Conservation (phyloP, 2,888 invertebrate genomes). For the Glomeris marginata region DNA sequence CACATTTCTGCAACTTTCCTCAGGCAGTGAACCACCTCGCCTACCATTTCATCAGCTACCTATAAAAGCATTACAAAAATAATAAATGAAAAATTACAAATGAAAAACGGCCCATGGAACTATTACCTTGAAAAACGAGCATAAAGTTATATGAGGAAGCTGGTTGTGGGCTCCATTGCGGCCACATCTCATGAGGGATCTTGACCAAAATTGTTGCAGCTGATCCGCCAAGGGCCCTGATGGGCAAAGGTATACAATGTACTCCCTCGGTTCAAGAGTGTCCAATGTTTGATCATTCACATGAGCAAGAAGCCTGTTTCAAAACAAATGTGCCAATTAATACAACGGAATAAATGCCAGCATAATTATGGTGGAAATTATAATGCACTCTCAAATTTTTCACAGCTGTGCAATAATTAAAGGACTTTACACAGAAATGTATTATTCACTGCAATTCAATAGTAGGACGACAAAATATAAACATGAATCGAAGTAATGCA, state of each 20-base stretch:
- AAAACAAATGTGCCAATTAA: too few species aligned
- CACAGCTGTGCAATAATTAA: too few species aligned
- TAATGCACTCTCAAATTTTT: too few species aligned
- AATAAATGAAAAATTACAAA: too few species aligned
- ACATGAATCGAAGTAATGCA: too few species aligned
- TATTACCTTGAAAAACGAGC: constrained; percentile 69
- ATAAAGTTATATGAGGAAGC: constrained; percentile 76
- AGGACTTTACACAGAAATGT: too few species aligned
- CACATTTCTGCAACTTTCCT: constrained; percentile 44
- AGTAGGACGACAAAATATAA: too few species aligned
- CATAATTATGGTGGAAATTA: too few species aligned
- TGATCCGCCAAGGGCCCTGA: constrained; percentile 56
- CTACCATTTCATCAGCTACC: constrained; percentile 26
- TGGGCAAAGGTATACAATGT: constrained; percentile 74
- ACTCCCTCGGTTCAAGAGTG: constrained; percentile 60
- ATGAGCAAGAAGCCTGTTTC: constrained; percentile 56
- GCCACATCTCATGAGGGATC: constrained; percentile 53
- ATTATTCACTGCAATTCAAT: too few species aligned
- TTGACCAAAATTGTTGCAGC: constrained; percentile 49
- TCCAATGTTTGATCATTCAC: constrained; percentile 71
- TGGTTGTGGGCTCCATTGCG: constrained; percentile 87
- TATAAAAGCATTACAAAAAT: constrained; percentile 15
- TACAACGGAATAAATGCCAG: too few species aligned
- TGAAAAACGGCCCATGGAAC: background rate
- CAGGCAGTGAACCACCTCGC: constrained; percentile 23